Evolutionary conservation across 1,140 invertebrate genomes (phyloP).

Genomic region (Psilanteris sp.): DNA sequence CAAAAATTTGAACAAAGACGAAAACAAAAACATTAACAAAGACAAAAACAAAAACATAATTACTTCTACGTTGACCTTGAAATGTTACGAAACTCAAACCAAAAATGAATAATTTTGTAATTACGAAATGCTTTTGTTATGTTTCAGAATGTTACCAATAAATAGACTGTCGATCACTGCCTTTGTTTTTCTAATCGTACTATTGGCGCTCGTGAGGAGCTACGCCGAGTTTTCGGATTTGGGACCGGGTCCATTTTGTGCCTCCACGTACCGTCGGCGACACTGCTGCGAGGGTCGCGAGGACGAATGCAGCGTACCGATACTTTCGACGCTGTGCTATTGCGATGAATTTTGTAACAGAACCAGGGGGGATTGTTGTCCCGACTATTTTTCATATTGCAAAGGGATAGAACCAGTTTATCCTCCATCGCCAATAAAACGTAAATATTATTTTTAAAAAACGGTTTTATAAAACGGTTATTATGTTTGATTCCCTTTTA

Average conservation of each 20-base stretch:
- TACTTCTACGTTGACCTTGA: no score
- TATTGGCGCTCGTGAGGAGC: constrained; percentile 22
- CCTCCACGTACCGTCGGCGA: constrained; percentile 62
- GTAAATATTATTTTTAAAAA: constrained; percentile 41
- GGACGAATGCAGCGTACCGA: constrained; percentile 88
- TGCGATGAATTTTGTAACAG: constrained; percentile 95
- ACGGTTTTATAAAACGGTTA: no score
- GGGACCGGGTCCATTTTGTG: constrained; percentile 78
- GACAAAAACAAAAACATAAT: no score
- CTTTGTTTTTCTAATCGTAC: constrained; percentile 33
- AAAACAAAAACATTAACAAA: no score
- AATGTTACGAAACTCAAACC: no score
- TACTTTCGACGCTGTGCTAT: constrained; percentile 90
- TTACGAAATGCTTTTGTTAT: no score
- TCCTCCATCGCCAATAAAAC: constrained; percentile 30
- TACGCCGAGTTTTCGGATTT: constrained; percentile 64
- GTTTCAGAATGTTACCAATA: constrained; percentile 50
- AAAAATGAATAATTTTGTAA: no score
- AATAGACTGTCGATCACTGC: constrained; percentile 11
- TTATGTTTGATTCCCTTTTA: no score
- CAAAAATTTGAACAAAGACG: no score
- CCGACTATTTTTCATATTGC: constrained; percentile 89
- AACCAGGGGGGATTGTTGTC: constrained; percentile 89
- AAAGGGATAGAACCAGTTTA: constrained; percentile 71
- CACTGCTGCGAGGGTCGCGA: constrained; percentile 85